A percentile compares a stretch with the other conserved stretches of the same genome.
Conservation (phyloP, 2,888 invertebrate genomes). For the Tachina lurida region DNA sequence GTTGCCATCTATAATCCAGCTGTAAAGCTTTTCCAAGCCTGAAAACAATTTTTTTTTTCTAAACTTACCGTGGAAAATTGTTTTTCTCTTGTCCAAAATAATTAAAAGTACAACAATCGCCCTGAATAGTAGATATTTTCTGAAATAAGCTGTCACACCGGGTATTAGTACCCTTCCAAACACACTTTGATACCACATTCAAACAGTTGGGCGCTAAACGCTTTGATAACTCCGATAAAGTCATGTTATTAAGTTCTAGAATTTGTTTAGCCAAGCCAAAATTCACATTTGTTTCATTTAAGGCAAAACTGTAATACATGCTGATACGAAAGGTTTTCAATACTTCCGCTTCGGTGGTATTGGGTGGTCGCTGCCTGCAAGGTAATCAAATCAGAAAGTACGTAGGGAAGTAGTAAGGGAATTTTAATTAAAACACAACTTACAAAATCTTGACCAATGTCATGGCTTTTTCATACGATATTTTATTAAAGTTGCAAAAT, state of each 20-base stretch:
- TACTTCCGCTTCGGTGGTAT: constrained; percentile 79
- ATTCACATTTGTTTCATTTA: constrained; percentile 74
- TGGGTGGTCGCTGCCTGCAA: constrained; percentile 76
- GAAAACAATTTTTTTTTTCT: neutral
- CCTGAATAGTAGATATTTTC: constrained; percentile 83
- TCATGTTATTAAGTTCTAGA: constrained; percentile 78
- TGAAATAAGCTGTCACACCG: constrained; percentile 85
- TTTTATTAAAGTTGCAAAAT: constrained; percentile 85
- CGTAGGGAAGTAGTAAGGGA: no score
- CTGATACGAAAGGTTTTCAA: constrained; percentile 77
- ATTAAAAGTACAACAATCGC: constrained; percentile 87
- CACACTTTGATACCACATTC: constrained; percentile 84
- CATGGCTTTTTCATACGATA: constrained; percentile 83
- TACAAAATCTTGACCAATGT: constrained; percentile 82
- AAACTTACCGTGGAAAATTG: constrained; percentile 78
- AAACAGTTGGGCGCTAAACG: constrained; percentile 84
- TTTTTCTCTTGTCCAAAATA: constrained; percentile 84
- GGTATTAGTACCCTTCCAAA: constrained; percentile 86
- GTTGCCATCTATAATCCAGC: no score
- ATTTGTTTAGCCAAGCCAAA: constrained; percentile 75
- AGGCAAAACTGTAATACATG: constrained; percentile 76
- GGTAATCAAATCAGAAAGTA: neutral
- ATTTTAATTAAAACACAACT: constrained; percentile 73
- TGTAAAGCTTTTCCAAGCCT: neutral
- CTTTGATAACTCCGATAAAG: constrained; percentile 73